Percentiles rank a stretch among this genome's conserved stretches.
These are phyloP conservation scores for Erynnis tages DNA, from an alignment of 2,888 invertebrate species.

Conservation along the genomic window DNA sequence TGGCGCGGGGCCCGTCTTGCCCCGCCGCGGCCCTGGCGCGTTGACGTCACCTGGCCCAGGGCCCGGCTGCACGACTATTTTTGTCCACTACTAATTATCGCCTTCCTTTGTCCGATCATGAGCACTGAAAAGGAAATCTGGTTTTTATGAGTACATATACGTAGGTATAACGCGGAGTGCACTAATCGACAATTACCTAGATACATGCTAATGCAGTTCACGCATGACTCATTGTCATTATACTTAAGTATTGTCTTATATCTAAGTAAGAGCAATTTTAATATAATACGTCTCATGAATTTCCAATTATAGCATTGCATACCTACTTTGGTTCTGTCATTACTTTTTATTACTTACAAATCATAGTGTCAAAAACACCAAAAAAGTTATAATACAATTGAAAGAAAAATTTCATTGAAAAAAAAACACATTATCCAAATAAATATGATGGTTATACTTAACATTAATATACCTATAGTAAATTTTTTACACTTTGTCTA, in stretches of 20 bases:
- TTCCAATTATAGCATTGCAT: too few relatives aligned
- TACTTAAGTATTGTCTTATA: slow-evolving; percentile 12
- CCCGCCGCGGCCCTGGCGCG: slow-evolving; percentile 74
- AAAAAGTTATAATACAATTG: too few relatives aligned
- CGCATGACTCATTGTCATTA: slow-evolving; percentile 27
- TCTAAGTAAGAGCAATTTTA: slow-evolving; percentile 1
- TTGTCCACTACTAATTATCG: slow-evolving; percentile 77
- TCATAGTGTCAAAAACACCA: too few relatives aligned
- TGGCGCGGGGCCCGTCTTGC: slow-evolving; percentile 81
- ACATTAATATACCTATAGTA: too few relatives aligned
- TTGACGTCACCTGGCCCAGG: slow-evolving; percentile 81
- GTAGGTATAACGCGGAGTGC: slow-evolving; percentile 19
- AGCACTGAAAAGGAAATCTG: slow-evolving; percentile 65
- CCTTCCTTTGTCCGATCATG: slow-evolving; percentile 71
- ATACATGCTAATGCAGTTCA: slow-evolving; percentile 24
- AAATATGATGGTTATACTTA: too few relatives aligned
- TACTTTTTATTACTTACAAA: too few relatives aligned
- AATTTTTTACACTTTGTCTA: too few relatives aligned
- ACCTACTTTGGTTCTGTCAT: too few relatives aligned
- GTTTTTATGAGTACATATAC: slow-evolving; percentile 42
- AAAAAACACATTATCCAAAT: too few relatives aligned
- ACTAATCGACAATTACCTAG: slow-evolving; percentile 25
- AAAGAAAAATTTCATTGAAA: too few relatives aligned
- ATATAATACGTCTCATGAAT: not conserved
- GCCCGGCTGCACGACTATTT: slow-evolving; percentile 77